phyloP scores from a whole-genome alignment of 2,888 invertebrate species.

The Teleogryllus oceanicus region DNA sequence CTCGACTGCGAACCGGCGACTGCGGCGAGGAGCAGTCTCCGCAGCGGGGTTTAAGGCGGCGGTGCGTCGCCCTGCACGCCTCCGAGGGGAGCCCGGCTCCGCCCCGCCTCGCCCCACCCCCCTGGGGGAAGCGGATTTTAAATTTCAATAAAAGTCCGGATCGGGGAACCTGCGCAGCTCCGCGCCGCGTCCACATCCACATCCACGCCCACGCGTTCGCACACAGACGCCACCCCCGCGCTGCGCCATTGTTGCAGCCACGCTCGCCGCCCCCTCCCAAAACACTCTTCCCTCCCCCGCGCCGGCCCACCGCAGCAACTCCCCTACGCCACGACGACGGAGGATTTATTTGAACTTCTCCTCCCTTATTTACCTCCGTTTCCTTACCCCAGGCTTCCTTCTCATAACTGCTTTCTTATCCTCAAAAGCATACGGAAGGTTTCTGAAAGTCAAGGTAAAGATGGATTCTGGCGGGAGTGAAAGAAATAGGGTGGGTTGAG shows the following conservation, averaged over 20 bases:
- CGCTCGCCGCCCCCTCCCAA: not conserved
- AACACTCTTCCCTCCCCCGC: not conserved
- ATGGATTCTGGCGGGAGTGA: not conserved
- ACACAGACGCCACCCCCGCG: not conserved
- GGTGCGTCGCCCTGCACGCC: too few relatives aligned
- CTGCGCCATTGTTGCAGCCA: not conserved
- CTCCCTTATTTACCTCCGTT: conserved; percentile 18
- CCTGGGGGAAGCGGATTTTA: conserved; percentile 4
- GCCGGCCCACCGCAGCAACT: not conserved
- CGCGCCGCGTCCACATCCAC: not conserved
- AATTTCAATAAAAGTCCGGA: conserved; percentile 18
- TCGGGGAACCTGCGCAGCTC: not conserved
- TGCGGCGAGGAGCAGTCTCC: too few relatives aligned
- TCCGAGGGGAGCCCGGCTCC: too few relatives aligned
- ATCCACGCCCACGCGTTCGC: not conserved
- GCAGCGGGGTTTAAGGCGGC: too few relatives aligned
- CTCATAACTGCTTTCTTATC: conserved; percentile 2
- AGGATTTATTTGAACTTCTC: conserved; percentile 1
- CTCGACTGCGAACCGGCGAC: not conserved
- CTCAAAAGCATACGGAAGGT: conserved; percentile 10
- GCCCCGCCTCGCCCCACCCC: not conserved
- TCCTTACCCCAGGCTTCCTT: not conserved
- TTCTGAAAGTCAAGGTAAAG: conserved; percentile 3
- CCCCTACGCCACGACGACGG: not conserved
- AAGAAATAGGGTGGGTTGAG: too few relatives aligned